phyloP scores from a whole-genome alignment of 2,888 invertebrate genomes.

The Scaptomyza caliginosa region DNA sequence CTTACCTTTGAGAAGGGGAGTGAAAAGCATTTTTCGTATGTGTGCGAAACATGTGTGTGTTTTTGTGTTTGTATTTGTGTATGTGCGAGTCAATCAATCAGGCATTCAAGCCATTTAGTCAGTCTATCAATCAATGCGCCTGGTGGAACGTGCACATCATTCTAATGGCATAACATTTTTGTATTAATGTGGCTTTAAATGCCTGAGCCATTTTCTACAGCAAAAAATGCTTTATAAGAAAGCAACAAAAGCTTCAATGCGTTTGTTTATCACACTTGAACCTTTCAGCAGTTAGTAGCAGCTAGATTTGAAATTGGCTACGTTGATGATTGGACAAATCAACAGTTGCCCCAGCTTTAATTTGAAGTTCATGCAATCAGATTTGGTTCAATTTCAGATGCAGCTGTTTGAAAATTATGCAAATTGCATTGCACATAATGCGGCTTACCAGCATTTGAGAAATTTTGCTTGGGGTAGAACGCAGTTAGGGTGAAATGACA shows the following conservation, averaged over 20 bases:
- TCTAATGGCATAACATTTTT: conserved; percentile 65
- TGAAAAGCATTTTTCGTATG: neutral
- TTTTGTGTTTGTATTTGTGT: conserved; percentile 34
- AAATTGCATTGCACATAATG: conserved; percentile 32
- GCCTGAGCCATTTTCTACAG: conserved; percentile 7
- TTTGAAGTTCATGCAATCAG: conserved; percentile 24
- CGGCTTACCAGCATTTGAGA: conserved; percentile 20
- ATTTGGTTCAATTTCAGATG: conserved; percentile 27
- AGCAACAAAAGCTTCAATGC: conserved; percentile 3
- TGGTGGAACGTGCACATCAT: conserved; percentile 62
- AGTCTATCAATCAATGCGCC: conserved; percentile 71
- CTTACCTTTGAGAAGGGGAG: conserved; percentile 7
- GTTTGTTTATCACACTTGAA: conserved; percentile 3
- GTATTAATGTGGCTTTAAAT: conserved; percentile 56
- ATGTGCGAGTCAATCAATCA: conserved; percentile 71
- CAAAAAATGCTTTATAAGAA: conserved; percentile 22
- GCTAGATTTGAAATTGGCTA: conserved; percentile 9
- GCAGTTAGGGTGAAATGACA: neutral
- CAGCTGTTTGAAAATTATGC: conserved; percentile 39
- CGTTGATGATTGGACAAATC: conserved; percentile 24
- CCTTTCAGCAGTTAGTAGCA: conserved; percentile 1
- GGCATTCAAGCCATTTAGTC: conserved; percentile 75
- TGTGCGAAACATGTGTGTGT: conserved; percentile 29
- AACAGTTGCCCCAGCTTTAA: conserved; percentile 22
- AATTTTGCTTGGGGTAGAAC: neutral